Base-by-base conservation (phyloP, 2,888 invertebrate species). In the Dolichomitus sp. region DNA sequence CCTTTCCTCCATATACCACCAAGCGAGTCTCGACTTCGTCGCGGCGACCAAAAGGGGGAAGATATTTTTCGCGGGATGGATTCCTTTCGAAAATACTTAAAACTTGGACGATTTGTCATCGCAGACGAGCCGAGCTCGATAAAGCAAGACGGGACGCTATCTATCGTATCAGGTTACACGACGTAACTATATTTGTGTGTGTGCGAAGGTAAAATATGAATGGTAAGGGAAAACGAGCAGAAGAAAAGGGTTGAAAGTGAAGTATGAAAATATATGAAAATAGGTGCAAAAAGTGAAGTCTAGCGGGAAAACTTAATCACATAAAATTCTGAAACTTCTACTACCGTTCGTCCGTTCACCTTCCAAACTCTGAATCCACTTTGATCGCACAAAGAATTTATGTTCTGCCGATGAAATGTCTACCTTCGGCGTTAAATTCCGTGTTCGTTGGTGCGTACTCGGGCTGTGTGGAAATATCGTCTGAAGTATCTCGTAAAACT, bases 71-170 rank as follows among this genome's bases (percentile, higher is more conserved):
- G 84, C 85, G 84, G 88, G 87, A 89, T 88, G 81, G 84, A 88
- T 88, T 89, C 89, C 87, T 90, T 88, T 90, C 85, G 85, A 88
- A 89, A 92, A 91, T 91, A 92, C 91, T 91, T 89, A 87, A 91
- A 92, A 92, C 88, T 92, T 92, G 78, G 88, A 83, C 89, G 87
- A 92, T 91, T 91, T 88, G 89, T 91, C 89, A 90, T 87, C 78
- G 81, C 50, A 83, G 80, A 79, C 72, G 73, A 79, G 73, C 89
- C 89, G 82, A 88, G 88, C 83, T 89, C 89, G 78, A 86, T 87
- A 82, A 84, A 87, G 52, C 76, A 81, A 72, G 57, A 63, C 54
- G 14, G 75, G 50, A 57, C 77, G 40, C 50, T 69, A 83, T 79
- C 61, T 59, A 68, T 83, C 77, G 57, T 74, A 77, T 80, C 81